These are phyloP conservation scores for Endotricha flammealis DNA, from an alignment of 2,888 invertebrate species.

Conservation along the genomic window DNA sequence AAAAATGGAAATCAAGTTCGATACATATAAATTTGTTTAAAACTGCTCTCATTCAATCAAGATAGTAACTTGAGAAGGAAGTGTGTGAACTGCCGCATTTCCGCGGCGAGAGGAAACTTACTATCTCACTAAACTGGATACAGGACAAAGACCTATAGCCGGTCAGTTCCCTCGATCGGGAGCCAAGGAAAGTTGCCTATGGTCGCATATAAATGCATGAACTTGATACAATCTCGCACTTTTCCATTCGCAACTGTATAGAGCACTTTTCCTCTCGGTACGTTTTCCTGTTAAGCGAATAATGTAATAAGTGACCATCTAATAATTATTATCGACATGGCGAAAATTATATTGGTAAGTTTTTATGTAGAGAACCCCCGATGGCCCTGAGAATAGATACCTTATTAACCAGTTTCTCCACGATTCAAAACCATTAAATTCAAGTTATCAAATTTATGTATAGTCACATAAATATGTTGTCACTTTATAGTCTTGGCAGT, in stretches of 20 bases:
- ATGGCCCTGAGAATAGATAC: too few species aligned
- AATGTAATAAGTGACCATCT: constrained; percentile 41
- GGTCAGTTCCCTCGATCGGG: constrained; percentile 71
- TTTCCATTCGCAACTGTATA: constrained; percentile 51
- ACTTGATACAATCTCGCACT: constrained; percentile 68
- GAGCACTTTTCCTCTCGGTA: constrained; percentile 64
- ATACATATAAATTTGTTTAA: too few species aligned
- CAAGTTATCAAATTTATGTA: too few species aligned
- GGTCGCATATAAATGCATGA: constrained; percentile 69
- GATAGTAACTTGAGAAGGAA: constrained; percentile 9
- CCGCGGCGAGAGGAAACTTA: constrained; percentile 44
- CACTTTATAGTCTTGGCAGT: too few species aligned
- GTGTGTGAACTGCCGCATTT: constrained; percentile 22
- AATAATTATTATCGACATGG: constrained; percentile 41
- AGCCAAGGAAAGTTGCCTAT: constrained; percentile 64
- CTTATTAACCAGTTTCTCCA: too few species aligned
- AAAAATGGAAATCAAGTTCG: too few species aligned
- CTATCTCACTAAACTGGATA: constrained; percentile 50
- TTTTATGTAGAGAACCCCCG: too few species aligned
- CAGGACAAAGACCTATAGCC: constrained; percentile 72
- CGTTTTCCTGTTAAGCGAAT: constrained; percentile 40
- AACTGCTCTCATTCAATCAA: constrained; percentile 3
- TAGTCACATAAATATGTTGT: too few species aligned
- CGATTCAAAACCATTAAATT: too few species aligned
- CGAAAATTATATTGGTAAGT: constrained; percentile 61